A percentile compares a stretch with the other conserved stretches of the same genome.
These are phyloP conservation scores for Danio kyathit DNA, from an alignment of 2,797 vertebrate species.

Conservation along the genomic window DNA sequence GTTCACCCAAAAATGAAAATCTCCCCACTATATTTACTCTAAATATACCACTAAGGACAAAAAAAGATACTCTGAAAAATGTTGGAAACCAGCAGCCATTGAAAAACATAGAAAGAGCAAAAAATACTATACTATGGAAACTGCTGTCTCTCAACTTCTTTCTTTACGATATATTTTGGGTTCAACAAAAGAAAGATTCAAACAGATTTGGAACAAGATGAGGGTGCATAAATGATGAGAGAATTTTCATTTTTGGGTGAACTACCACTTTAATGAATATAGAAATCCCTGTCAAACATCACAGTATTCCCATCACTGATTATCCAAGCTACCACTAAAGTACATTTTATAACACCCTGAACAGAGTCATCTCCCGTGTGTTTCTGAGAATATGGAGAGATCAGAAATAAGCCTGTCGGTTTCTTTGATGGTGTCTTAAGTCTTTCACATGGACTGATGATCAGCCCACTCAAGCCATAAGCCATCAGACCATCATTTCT, in stretches of 20 bases:
- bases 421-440: slow-evolving; percentile 41
- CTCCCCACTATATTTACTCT: neutral
- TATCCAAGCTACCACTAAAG: neutral
- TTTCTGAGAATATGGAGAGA: slow-evolving; percentile 8
- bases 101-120: neutral
- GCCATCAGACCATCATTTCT: slow-evolving; percentile 34
- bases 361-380: neutral
- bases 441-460: slow-evolving; percentile 30
- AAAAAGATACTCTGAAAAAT: neutral
- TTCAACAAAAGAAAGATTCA: neutral
- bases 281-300: neutral
- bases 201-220: neutral
- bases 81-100: neutral
- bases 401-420: slow-evolving; percentile 10
- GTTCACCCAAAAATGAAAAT: neutral
- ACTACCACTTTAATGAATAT: neutral
- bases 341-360: neutral
- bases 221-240: neutral
- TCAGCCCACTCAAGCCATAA: slow-evolving; percentile 39
- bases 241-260: neutral
- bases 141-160: too few relatives aligned
- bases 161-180: too few relatives aligned
- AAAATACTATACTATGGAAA: neutral
- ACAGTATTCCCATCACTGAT: neutral
- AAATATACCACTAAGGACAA: neutral